Base-by-base conservation (phyloP, 2,113 vertebrate genomes). In the Leucopternis melanops region DNA sequence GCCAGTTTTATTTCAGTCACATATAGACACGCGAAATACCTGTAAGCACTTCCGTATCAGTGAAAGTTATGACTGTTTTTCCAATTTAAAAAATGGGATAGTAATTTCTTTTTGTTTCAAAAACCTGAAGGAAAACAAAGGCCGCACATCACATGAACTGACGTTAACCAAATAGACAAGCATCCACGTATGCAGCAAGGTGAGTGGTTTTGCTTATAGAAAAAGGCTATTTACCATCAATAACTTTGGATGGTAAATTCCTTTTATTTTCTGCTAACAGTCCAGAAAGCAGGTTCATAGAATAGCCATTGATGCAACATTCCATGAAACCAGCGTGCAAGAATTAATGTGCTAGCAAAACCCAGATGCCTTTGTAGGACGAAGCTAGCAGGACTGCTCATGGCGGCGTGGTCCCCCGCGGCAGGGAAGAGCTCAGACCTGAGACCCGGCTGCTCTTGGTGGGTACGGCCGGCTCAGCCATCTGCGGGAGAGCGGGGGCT, bases 371-470 rank as follows among this genome's bases (percentile, higher is more conserved):
- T 66, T 61, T 29, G 16, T 5, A 29, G 1, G 2, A 52, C 9
- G 26, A 65, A 58, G 22, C 21, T 62, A 49, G 38, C 9, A 66
- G 80, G 63, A 11, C 38, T 70, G 74, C 59, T 42, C 0, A 0
- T 29, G 38, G 72, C 1, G 4, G 12, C 2, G 1, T 0, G 13
- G 36, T 32, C 29, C 19, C 66, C 18, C 34, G 0, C 49, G 62
- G 49, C 45, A 70, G 32, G 36, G 59, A 34, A 15, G 29, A 38
- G 29, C 29, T 47, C 29, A 1, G 50, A 78, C 26, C 59, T 63
- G 59, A 29, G 65, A 38, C 42, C 84, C 57, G 71, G 75, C 79
- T 74, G 85, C 50, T 22, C 20, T 5, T 0, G 0, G 45, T 54
- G 61, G 15, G 3, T 31, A 6, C 0, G 11, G 20, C 44, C 83